Evolutionary conservation across 2,888 invertebrate genomes (phyloP).

Genomic region (Cremastinae sp.): DNA sequence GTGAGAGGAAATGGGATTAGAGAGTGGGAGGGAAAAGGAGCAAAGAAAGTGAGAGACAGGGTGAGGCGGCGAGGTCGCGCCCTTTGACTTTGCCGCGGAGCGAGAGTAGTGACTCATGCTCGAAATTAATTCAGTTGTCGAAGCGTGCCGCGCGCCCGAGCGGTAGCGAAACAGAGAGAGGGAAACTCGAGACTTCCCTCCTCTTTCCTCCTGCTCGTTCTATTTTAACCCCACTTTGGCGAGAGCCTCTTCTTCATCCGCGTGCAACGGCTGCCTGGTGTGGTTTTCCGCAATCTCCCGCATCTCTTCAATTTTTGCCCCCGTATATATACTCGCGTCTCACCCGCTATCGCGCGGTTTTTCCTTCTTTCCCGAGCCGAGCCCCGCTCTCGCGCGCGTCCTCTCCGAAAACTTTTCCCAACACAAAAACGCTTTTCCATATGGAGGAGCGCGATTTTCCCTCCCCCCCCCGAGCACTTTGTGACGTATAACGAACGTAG

Average conservation of each 20-base stretch:
- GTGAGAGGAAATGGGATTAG: background rate
- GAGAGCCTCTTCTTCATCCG: slow-evolving; percentile 11
- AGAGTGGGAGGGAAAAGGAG: slow-evolving; percentile 17
- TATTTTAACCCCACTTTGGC: slow-evolving; percentile 5
- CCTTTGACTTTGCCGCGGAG: slow-evolving; percentile 56
- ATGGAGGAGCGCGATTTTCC: slow-evolving; percentile 21
- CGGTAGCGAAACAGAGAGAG: slow-evolving; percentile 29
- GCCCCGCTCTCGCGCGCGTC: slow-evolving; percentile 33
- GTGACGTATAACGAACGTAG: slow-evolving; percentile 9
- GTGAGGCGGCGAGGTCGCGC: slow-evolving; percentile 41
- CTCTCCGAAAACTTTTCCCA: slow-evolving; percentile 46
- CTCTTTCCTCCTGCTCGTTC: slow-evolving; percentile 14
- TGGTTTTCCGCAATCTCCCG: slow-evolving; percentile 29
- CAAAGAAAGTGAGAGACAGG: slow-evolving; percentile 27
- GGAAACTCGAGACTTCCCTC: slow-evolving; percentile 23
- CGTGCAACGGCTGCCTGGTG: slow-evolving; percentile 16
- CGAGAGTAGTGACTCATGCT: slow-evolving; percentile 53
- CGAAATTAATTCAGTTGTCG: slow-evolving; percentile 63
- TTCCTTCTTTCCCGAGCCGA: slow-evolving; percentile 14
- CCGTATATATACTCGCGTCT: slow-evolving; percentile 23
- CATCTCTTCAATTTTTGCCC: slow-evolving; percentile 39
- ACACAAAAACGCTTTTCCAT: slow-evolving; percentile 32
- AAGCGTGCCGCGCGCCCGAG: slow-evolving; percentile 59
- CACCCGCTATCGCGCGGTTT: slow-evolving; percentile 43
- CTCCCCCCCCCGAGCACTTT: background rate